Conservation (phyloP, 2,113 vertebrate species). For the Galbula dea region DNA sequence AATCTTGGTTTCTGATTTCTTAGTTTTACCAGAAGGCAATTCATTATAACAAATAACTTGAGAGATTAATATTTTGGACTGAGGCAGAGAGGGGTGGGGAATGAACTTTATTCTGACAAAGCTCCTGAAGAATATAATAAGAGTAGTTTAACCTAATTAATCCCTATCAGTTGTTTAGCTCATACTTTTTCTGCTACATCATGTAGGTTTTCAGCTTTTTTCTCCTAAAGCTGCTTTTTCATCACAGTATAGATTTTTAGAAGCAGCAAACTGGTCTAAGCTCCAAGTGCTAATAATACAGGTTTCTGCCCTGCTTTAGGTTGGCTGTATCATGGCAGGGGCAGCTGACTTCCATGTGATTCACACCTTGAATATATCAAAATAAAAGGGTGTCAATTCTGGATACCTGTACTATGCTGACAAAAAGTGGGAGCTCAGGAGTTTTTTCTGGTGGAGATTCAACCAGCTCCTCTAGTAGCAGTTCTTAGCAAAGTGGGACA, state of each 20-base stretch:
- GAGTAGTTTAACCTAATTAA: not conserved
- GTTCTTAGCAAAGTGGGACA: not conserved
- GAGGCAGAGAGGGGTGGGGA: not conserved
- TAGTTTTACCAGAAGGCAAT: not conserved
- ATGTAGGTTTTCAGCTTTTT: not conserved
- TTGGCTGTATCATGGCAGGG: not conserved
- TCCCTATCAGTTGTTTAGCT: not conserved
- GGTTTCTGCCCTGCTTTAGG: not conserved
- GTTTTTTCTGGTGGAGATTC: not conserved
- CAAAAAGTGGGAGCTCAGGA: not conserved
- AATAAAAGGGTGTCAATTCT: not conserved
- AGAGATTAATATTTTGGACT: not conserved
- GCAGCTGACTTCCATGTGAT: not conserved
- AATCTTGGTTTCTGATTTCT: not conserved
- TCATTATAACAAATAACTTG: not conserved
- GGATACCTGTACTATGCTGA: not conserved
- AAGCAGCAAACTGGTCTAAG: not conserved
- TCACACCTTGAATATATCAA: not conserved
- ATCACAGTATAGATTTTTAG: not conserved
- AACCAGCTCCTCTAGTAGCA: not conserved
- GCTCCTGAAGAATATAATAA: not conserved
- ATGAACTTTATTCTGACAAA: slow-evolving; percentile 9
- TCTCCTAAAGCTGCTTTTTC: not conserved
- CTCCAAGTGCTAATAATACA: not conserved
- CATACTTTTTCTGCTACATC: slow-evolving; percentile 2